These are phyloP conservation scores for Atta colombica DNA, from an alignment of 1,140 invertebrate species.

Conservation along the genomic window DNA sequence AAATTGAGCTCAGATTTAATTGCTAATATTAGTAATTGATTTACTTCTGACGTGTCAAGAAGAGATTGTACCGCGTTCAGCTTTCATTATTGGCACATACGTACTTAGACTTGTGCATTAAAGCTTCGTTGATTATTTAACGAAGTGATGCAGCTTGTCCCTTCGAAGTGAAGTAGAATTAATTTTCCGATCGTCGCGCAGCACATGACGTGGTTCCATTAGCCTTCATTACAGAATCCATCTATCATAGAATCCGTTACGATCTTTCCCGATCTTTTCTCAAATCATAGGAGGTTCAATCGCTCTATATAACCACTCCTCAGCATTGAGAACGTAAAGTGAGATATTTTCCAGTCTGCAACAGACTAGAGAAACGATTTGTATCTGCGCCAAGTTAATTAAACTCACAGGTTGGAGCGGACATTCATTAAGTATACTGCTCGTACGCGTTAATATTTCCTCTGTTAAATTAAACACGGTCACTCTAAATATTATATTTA, in stretches of 20 bases:
- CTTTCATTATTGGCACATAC: conserved; percentile 14
- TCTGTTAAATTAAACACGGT: conserved; percentile 55
- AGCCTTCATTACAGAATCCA: conserved; percentile 47
- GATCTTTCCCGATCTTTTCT: conserved; percentile 13
- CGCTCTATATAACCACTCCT: not conserved
- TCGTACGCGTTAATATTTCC: conserved; percentile 42
- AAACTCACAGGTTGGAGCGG: conserved; percentile 24
- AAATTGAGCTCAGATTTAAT: conserved; percentile 33
- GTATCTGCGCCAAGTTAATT: conserved; percentile 46
- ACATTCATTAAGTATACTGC: conserved; percentile 50
- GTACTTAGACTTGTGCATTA: conserved; percentile 37
- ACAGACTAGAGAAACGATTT: conserved; percentile 34
- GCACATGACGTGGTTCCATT: conserved; percentile 29
- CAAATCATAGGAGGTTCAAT: not conserved
- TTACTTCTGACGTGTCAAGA: conserved; percentile 10
- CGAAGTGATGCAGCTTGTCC: conserved; percentile 16
- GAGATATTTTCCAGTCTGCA: not conserved
- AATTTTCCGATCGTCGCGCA: conserved; percentile 39
- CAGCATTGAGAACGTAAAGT: not conserved
- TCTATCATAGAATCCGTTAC: conserved; percentile 17
- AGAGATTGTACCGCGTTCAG: not conserved
- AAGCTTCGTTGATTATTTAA: conserved; percentile 48
- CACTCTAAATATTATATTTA: conserved; percentile 64
- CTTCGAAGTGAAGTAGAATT: conserved; percentile 27
- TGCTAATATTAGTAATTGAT: conserved; percentile 52